Base-by-base conservation (phyloP, 92 coral and sea anemone genomes). In the Umimayanthus chanpuru region DNA sequence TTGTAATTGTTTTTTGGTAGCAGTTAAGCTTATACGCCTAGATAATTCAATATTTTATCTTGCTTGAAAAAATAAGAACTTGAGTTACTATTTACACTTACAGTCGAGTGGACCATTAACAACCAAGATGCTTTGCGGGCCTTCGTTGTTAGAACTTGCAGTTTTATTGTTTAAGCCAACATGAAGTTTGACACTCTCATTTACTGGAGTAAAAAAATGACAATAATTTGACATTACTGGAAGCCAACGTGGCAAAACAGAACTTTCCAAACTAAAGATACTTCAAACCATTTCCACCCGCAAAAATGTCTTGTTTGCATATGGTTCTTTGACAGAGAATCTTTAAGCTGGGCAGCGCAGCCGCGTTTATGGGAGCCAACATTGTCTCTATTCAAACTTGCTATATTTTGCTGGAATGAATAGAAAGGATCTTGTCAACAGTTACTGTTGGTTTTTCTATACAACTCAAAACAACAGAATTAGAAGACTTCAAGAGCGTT, bases 21-120 rank as follows among this genome's bases (percentile, higher is more conserved):
- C 18, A 43, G 26, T 56, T 26, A 72, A 43, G 79, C 56, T 41
- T 29, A 68, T 68, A 82, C 0, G 30, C 20, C 68, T 66, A 49
- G 64, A 44, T n/a, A 77, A 29, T 26, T 39, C 47, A 15, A 4
- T 55, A 29, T 49, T 70, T 36, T 4, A 83, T 25, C 44, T 71
- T 41, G 66, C 43, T 38, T 83, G 44, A 30, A 83, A 83, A 83
- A 83, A 83, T 75, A 75, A 70, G 18, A 83, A 71, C 87, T 70
- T 71, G 87, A 68, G 4, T 32, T 38, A 26, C 49, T 83, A 70
- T 70, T 10, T 70, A 70, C 78, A 67, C 77, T 20, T 2, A 67
- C 26, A 32, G 6, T 71, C 5, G 11, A 28, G 5, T 41, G 7
- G 44, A 67, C 76, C 68, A 61, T 61, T 41, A 12, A 25, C 14